Evolutionary conservation across 2,888 invertebrate species (phyloP), one percentile per base, ranked within the genome.

Genomic region (Standfussiana lucernea): DNA sequence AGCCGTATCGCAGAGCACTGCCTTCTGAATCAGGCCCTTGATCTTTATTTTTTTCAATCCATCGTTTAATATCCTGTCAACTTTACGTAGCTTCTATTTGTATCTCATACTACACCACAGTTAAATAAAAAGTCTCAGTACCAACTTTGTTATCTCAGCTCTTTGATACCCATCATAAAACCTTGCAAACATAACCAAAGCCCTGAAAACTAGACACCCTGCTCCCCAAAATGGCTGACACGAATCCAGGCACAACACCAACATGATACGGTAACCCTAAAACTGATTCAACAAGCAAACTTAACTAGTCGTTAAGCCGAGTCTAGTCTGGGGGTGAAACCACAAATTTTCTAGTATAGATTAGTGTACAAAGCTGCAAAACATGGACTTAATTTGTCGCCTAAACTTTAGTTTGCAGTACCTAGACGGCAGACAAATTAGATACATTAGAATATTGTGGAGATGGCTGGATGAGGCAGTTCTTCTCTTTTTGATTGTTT

Each of bases 341-440:
- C 88, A 89, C 91, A 86, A 92, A 92, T 92, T 90, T 83, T 88
- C 87, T 85, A 87, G 84, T 86, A 85, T 86, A 89, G 91, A 91
- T 93, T 90, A 91, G 91, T 88, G 86, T 86, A 90, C 87, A 90
- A 86, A 90, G 91, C 91, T 86, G 88, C 91, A 91, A 93, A 93
- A 93, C 93, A 93, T 89, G 89, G 87, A 90, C 91, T 92, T 91
- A 92, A 93, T 92, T 93, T 92, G 92, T 93, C 91, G 89, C 89
- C 88, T 88, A 91, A 93, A 93, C 91, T 93, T 91, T 88, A 86
- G 85, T 89, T 86, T 82, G 66, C 81, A 76, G 87, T 86, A 90
- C 90, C 91, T 92, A 91, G 88, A 90, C 89, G 86, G 89, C 80
- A 91, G 91, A 93, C 92, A 92, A 93, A 93, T 94, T 94, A 92